These are phyloP conservation scores for Hypomecis punctinalis DNA, from an alignment of 2,888 invertebrate genomes.

Conservation along the genomic window DNA sequence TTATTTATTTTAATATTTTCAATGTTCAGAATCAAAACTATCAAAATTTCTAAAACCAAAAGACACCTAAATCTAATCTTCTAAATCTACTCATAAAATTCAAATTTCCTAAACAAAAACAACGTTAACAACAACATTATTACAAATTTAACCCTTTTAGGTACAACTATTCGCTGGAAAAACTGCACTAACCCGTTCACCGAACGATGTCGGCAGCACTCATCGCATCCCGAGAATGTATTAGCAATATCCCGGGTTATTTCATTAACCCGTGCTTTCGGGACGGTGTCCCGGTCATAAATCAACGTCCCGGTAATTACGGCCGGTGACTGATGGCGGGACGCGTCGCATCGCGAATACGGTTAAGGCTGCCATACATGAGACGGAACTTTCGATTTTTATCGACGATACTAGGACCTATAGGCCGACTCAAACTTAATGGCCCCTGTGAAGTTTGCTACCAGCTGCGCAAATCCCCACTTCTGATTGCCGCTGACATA, in stretches of 20 bases:
- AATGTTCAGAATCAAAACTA: too few relatives aligned
- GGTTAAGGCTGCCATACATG: constrained; percentile 21
- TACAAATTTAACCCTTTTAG: not conserved
- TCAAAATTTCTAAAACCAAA: too few relatives aligned
- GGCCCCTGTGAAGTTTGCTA: too few relatives aligned
- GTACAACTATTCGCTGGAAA: constrained; percentile 1
- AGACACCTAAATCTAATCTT: too few relatives aligned
- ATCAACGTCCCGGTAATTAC: constrained; percentile 58
- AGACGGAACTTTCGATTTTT: constrained; percentile 14
- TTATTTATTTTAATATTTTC: too few relatives aligned
- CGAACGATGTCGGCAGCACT: constrained; percentile 19
- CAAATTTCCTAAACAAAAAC: too few relatives aligned
- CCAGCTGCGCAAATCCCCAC: too few relatives aligned
- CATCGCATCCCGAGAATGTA: constrained; percentile 41
- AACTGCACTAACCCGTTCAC: constrained; percentile 24
- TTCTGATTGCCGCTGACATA: too few relatives aligned
- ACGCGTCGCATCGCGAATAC: constrained; percentile 39
- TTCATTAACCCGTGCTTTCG: constrained; percentile 52
- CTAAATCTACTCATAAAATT: too few relatives aligned
- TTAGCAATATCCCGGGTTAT: constrained; percentile 48
- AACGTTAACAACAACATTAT: not conserved
- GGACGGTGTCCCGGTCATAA: constrained; percentile 52
- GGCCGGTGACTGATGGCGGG: constrained; percentile 44
- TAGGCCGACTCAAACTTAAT: not conserved
- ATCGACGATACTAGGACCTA: not conserved